Evolutionary conservation across 2,113 vertebrate genomes (phyloP).

Genomic region (Chlamydotis undulata): DNA sequence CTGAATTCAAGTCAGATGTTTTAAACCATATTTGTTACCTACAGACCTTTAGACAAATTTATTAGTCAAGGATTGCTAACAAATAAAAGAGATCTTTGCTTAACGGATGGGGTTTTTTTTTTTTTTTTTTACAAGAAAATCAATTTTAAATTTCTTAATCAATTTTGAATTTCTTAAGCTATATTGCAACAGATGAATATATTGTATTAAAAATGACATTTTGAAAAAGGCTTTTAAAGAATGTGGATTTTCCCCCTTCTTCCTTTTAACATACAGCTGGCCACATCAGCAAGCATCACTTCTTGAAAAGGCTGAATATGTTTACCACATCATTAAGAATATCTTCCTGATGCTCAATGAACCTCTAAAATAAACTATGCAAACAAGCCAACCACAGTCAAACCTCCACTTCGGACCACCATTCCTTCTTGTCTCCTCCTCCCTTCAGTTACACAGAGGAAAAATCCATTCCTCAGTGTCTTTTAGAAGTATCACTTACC

Average conservation of each 20-base stretch:
- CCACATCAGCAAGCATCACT: background rate
- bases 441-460: background rate
- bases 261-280: background rate
- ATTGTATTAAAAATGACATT: background rate
- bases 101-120: background rate
- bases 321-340: background rate
- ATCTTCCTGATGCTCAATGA: constrained; percentile 15
- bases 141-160: background rate
- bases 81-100: background rate
- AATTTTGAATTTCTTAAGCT: background rate
- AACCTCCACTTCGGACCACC: constrained; percentile 1
- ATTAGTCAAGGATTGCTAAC: background rate
- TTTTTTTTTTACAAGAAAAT: background rate
- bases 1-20: too few species aligned
- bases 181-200: background rate
- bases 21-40: too few species aligned
- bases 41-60: too few species aligned
- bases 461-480: background rate
- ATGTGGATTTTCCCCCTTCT: background rate
- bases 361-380: constrained; percentile 10
- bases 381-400: background rate
- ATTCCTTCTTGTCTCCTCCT: background rate
- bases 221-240: background rate
- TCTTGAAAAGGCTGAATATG: background rate
- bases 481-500: background rate